A percentile compares a stretch with the other conserved stretches of the same genome.
These are phyloP conservation scores for Heloderma charlesbogerti DNA, from an alignment of 2,113 vertebrate species.

Conservation along the genomic window DNA sequence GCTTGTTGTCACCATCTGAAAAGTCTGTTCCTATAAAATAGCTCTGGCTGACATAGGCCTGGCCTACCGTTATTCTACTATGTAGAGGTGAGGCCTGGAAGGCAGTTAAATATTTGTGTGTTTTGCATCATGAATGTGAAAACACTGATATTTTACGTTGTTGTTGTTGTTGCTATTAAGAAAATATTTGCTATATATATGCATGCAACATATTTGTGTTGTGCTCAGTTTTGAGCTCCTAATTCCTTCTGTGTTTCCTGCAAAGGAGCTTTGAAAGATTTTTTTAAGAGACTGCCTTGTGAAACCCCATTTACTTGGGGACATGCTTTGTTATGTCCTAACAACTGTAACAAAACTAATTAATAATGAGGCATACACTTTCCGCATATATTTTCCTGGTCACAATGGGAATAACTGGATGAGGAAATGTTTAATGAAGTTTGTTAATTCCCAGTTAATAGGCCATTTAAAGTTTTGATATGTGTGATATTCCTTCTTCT, in stretches of 20 bases:
- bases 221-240: no score
- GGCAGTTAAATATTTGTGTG: not conserved
- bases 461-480: no score
- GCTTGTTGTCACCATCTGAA: not conserved
- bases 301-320: no score
- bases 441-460: not conserved
- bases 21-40: not conserved
- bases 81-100: not conserved
- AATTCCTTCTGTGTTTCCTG: no score
- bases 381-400: not conserved
- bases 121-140: not conserved
- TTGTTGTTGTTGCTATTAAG: not conserved
- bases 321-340: not conserved
- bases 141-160: not conserved
- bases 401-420: not conserved
- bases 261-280: no score
- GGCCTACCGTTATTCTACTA: not conserved
- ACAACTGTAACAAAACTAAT: not conserved
- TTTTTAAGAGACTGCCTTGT: no score
- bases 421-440: constrained; percentile 7
- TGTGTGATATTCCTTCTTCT: not conserved
- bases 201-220: no score
- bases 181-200: not conserved
- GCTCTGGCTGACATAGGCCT: not conserved
- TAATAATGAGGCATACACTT: constrained; percentile 25